These are phyloP conservation scores for Notamacropus eugenii DNA, from an alignment of 2,797 vertebrate species.

Conservation along the genomic window DNA sequence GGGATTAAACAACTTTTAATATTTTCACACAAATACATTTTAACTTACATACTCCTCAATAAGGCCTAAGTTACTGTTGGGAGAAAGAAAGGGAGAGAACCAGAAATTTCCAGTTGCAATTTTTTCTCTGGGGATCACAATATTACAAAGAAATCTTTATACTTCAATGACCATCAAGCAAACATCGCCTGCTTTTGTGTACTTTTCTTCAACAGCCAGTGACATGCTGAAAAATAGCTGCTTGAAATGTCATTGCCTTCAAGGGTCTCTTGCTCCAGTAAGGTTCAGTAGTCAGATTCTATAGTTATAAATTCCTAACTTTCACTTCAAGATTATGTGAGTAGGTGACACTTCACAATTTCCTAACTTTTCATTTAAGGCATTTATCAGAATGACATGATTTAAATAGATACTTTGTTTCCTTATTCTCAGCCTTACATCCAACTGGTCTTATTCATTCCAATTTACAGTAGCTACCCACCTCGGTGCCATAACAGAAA, in stretches of 20 bases:
- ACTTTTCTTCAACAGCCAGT: neutral
- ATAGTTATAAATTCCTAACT: neutral
- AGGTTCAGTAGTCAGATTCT: neutral
- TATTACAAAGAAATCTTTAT: neutral
- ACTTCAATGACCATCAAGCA: constrained; percentile 16
- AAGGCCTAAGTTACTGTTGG: neutral
- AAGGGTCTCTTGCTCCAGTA: neutral
- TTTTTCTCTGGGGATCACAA: neutral
- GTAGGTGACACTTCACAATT: neutral
- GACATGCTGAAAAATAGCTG: neutral
- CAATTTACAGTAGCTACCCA: neutral
- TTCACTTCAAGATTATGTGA: neutral
- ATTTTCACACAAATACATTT: neutral
- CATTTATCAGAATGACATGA: neutral
- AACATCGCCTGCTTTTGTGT: neutral
- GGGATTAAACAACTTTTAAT: neutral
- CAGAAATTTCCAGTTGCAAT: neutral
- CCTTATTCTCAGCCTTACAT: neutral
- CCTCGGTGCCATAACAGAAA: neutral
- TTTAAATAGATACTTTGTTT: neutral
- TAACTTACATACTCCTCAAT: neutral
- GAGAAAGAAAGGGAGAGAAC: neutral
- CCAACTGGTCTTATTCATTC: neutral
- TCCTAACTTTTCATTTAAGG: neutral
- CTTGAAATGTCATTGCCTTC: constrained; percentile 21